Percentiles rank a stretch among this genome's conserved stretches.
phyloP scores from a whole-genome alignment of 2,797 vertebrate genomes.

The Aplochiton taeniatus region DNA sequence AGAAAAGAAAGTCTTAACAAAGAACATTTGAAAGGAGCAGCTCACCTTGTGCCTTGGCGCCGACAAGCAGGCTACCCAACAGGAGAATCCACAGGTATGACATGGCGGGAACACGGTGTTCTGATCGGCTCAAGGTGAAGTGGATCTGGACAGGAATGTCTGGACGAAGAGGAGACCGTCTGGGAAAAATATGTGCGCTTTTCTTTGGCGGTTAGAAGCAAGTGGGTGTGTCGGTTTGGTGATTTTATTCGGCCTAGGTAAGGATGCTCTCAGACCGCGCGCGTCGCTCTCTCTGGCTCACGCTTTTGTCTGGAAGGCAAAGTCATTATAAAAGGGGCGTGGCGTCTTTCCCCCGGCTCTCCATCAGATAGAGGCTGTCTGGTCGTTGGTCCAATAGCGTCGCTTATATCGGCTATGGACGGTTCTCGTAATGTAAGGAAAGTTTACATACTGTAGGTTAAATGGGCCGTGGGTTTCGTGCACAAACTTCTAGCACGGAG shows the following conservation, averaged over 20 bases:
- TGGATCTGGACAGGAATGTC: constrained; percentile 28
- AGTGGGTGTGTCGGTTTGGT: constrained; percentile 18
- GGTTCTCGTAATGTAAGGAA: background rate
- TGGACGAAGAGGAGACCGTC: constrained; percentile 2
- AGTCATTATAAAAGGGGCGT: no score
- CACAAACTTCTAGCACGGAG: no score
- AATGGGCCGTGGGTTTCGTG: no score
- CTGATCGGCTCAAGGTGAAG: constrained; percentile 40
- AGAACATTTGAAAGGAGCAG: background rate
- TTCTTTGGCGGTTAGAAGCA: constrained; percentile 25
- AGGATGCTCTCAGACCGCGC: no score
- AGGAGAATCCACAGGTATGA: constrained; percentile 81
- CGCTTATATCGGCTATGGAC: background rate
- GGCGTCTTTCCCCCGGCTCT: background rate
- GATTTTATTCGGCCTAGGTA: no score
- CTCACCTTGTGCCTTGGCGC: constrained; percentile 71
- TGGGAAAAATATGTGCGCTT: constrained; percentile 30
- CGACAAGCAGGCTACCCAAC: constrained; percentile 69
- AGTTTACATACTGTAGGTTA: background rate
- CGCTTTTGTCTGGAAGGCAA: no score
- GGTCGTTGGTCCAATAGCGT: background rate
- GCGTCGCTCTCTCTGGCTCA: no score
- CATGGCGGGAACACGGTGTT: constrained; percentile 72
- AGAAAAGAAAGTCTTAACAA: constrained; percentile 3
- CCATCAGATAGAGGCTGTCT: background rate